Percentiles rank a stretch among this genome's conserved stretches.
phyloP scores from a whole-genome alignment of 2,797 vertebrate species.

The Leucoraja ocellata region DNA sequence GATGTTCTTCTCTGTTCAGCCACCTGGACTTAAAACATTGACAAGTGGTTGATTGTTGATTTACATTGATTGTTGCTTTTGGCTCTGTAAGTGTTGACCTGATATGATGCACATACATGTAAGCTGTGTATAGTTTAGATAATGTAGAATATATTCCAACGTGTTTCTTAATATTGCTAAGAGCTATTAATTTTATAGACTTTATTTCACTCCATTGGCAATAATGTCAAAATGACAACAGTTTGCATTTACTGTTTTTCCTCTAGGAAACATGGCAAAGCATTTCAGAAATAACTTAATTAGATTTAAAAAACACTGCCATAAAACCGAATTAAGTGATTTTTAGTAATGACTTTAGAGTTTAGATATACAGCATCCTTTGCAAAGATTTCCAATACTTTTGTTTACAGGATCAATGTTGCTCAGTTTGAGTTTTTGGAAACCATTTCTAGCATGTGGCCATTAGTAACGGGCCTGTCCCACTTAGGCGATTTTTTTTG shows the following conservation, averaged over 20 bases:
- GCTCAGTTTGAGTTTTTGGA: neutral
- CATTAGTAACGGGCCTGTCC: too few species aligned
- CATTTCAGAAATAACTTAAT: neutral
- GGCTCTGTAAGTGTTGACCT: neutral
- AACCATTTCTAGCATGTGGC: neutral
- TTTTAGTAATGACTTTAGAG: neutral
- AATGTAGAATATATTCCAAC: neutral
- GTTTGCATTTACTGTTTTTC: neutral
- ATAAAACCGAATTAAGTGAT: neutral
- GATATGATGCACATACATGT: neutral
- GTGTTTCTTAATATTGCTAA: neutral
- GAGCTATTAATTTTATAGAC: neutral
- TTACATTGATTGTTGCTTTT: neutral
- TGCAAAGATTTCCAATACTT: neutral
- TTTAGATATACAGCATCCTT: too few species aligned
- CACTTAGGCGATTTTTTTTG: too few species aligned
- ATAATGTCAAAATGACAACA: neutral
- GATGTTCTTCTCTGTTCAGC: neutral
- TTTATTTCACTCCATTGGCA: neutral
- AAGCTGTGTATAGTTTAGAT: neutral
- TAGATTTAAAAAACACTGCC: neutral
- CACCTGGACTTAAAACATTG: neutral
- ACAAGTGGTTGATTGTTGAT: neutral
- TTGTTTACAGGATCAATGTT: neutral
- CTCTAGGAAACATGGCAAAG: neutral